These are phyloP conservation scores for Trachemys scripta DNA, from an alignment of 2,113 vertebrate species.

Conservation along the genomic window DNA sequence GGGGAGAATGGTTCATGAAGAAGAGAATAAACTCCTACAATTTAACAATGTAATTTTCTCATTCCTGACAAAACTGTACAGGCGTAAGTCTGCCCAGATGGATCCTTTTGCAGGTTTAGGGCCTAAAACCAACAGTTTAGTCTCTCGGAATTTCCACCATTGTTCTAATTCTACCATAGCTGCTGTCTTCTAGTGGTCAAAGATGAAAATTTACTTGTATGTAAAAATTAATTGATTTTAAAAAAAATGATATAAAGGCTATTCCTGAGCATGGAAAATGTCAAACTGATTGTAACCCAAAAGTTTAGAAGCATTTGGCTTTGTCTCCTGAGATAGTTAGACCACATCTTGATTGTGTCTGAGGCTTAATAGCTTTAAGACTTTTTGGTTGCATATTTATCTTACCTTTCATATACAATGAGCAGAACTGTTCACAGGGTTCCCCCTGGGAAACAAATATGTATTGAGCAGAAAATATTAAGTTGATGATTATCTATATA, in stretches of 20 bases:
- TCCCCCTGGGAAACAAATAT: not conserved
- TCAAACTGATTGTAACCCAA: not conserved
- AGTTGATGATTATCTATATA: not conserved
- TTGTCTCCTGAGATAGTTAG: not conserved
- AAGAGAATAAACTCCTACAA: not conserved
- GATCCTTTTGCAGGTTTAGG: not conserved
- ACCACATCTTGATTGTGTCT: not conserved
- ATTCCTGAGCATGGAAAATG: not conserved
- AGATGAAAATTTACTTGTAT: fast-evolving
- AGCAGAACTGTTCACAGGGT: not conserved
- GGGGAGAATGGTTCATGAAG: not conserved
- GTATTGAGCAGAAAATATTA: not conserved
- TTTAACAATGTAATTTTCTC: not conserved
- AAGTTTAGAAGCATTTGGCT: not conserved
- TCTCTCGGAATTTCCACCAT: not conserved
- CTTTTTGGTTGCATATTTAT: not conserved
- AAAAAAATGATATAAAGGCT: not conserved
- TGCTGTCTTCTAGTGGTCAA: fast-evolving
- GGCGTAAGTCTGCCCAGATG: not conserved
- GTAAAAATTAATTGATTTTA: not conserved
- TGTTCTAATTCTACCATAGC: not conserved
- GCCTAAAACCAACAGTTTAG: not conserved
- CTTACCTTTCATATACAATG: not conserved
- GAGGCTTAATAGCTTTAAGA: not conserved
- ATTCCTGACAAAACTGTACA: not conserved